phyloP scores from a whole-genome alignment of 2,888 invertebrate species.

The Chrysina gloriosa region DNA sequence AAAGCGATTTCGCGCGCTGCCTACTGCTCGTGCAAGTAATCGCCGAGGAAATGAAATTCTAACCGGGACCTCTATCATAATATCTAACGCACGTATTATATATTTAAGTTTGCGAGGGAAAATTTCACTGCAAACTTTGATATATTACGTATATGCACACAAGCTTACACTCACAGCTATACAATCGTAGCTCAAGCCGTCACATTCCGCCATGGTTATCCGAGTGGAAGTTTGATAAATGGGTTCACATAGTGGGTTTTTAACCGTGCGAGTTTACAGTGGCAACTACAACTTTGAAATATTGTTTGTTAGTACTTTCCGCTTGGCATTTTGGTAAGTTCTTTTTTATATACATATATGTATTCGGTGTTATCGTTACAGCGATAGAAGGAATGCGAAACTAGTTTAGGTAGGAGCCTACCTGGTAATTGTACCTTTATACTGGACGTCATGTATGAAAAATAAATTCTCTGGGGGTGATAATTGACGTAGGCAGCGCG shows the following conservation, averaged over 20 bases:
- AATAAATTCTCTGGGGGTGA: no score
- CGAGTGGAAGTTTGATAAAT: constrained; percentile 17
- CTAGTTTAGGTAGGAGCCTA: background rate
- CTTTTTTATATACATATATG: background rate
- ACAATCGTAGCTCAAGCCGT: background rate
- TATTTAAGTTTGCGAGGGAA: background rate
- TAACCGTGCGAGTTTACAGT: background rate
- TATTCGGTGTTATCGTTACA: background rate
- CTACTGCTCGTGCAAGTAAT: background rate
- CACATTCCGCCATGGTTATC: background rate
- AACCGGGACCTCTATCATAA: background rate
- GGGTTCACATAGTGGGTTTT: background rate
- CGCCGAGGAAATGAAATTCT: constrained; percentile 7
- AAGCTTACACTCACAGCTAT: background rate
- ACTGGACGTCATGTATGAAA: background rate
- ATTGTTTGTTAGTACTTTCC: background rate
- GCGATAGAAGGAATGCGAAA: background rate
- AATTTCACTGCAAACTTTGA: constrained; percentile 2
- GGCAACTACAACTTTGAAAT: constrained; percentile 2
- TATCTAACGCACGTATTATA: background rate
- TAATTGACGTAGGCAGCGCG: no score
- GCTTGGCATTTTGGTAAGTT: background rate
- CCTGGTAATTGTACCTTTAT: background rate
- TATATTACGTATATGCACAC: background rate
- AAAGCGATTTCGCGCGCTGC: background rate